A percentile compares a stretch with the other conserved stretches of the same genome.
Conservation (phyloP, 1,140 invertebrate species). For the Dendrolimus kikuchii region DNA sequence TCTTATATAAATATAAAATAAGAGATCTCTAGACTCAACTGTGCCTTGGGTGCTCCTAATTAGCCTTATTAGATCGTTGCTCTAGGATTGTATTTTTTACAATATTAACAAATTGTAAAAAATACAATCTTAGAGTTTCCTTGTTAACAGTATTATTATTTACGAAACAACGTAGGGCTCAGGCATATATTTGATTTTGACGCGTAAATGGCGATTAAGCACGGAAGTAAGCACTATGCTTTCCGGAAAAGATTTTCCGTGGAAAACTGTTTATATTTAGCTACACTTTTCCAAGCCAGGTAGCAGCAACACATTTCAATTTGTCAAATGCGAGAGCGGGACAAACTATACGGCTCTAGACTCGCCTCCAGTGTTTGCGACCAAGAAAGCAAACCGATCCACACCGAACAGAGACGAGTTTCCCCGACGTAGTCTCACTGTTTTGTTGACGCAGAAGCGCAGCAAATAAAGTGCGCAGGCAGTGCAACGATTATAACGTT, state of each 20-base stretch:
- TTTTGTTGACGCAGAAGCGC: conserved; percentile 67
- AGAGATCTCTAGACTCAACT: no score
- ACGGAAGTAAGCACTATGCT: no score
- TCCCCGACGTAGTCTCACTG: conserved; percentile 30
- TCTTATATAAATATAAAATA: no score
- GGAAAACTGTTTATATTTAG: conserved; percentile 7
- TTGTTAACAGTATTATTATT: no score
- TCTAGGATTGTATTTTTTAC: no score
- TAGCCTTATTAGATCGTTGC: no score
- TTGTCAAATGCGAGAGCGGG: conserved; percentile 38
- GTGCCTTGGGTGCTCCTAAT: no score
- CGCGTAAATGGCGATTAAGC: no score
- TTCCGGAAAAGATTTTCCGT: background rate
- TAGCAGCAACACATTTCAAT: conserved; percentile 5
- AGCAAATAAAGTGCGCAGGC: conserved; percentile 59
- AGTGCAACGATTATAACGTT: conserved; percentile 65
- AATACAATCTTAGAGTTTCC: no score
- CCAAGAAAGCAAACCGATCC: conserved; percentile 37
- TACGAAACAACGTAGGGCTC: no score
- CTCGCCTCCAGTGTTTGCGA: conserved; percentile 11
- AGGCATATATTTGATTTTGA: no score
- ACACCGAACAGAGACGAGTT: conserved; percentile 34
- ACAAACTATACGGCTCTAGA: conserved; percentile 22
- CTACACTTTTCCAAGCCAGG: conserved; percentile 25
- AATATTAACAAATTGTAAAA: no score